Evolutionary conservation across 2,888 invertebrate genomes (phyloP).

Genomic region (Gari tellinella): DNA sequence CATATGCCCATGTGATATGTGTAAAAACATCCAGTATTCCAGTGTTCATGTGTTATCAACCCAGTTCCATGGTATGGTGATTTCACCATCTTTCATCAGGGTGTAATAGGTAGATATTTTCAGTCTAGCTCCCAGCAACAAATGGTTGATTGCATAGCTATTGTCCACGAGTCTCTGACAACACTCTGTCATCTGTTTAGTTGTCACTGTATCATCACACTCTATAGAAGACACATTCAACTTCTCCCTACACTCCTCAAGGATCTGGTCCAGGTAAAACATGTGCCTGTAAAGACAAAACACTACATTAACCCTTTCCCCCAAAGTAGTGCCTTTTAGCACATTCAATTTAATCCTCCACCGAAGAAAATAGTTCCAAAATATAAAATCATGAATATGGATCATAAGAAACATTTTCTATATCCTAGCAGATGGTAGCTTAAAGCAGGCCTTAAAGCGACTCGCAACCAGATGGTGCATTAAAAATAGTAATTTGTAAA

Average conservation of each 20-base stretch:
- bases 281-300: slow-evolving; percentile 63
- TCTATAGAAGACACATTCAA: slow-evolving; percentile 90
- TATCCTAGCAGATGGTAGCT: too few relatives aligned
- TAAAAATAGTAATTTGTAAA: too few relatives aligned
- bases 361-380: too few relatives aligned
- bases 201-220: slow-evolving; percentile 96
- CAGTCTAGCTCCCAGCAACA: slow-evolving; percentile 89
- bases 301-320: background rate
- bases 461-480: too few relatives aligned
- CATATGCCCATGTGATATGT: too few relatives aligned
- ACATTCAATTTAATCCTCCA: too few relatives aligned
- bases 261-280: slow-evolving; percentile 90
- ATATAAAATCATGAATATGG: too few relatives aligned
- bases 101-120: slow-evolving; percentile 96
- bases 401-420: too few relatives aligned
- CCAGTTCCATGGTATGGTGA: slow-evolving; percentile 98
- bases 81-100: slow-evolving; percentile 94
- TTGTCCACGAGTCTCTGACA: slow-evolving; percentile 89
- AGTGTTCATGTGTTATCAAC: slow-evolving; percentile 24
- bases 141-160: slow-evolving; percentile 83
- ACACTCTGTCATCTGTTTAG: slow-evolving; percentile 94
- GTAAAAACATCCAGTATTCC: background rate
- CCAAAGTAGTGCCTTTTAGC: too few relatives aligned
- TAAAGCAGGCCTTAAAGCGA: too few relatives aligned
- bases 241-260: slow-evolving; percentile 87